Conservation (phyloP, 2,797 vertebrate genomes). For the Argentina silus region DNA sequence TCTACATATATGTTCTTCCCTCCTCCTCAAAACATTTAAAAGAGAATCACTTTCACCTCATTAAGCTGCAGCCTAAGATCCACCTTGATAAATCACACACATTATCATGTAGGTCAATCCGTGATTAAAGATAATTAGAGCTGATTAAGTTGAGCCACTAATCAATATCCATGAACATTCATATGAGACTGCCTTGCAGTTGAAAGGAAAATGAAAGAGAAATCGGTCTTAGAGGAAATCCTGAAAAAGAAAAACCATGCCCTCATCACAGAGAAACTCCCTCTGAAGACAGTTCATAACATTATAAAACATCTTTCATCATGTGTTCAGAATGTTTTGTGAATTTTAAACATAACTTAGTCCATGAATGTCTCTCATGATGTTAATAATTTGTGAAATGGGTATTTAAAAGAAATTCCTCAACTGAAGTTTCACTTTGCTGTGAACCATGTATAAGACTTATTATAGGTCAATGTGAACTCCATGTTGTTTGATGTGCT, state of each 20-base stretch:
- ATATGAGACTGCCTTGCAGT: background rate
- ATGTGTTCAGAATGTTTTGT: background rate
- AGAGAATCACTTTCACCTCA: background rate
- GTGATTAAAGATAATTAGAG: slow-evolving; percentile 2
- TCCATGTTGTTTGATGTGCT: too few relatives aligned
- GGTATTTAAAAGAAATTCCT: background rate
- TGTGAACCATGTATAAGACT: background rate
- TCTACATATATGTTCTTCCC: background rate
- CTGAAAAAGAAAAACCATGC: background rate
- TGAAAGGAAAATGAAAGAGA: background rate
- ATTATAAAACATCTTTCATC: background rate
- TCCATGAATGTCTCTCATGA: background rate
- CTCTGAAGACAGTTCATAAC: background rate
- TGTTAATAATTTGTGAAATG: background rate
- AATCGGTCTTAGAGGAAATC: background rate
- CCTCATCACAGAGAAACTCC: background rate
- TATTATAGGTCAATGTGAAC: background rate
- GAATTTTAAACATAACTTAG: background rate
- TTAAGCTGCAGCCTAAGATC: background rate
- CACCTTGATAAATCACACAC: background rate
- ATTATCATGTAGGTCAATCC: background rate
- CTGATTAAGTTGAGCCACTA: slow-evolving; percentile 9
- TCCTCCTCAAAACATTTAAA: background rate
- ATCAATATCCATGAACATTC: background rate
- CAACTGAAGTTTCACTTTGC: background rate